Percentiles rank a stretch among this genome's conserved stretches.
These are phyloP conservation scores for Tamandua tetradactyla DNA, from an alignment of 2,797 vertebrate genomes.

Conservation along the genomic window DNA sequence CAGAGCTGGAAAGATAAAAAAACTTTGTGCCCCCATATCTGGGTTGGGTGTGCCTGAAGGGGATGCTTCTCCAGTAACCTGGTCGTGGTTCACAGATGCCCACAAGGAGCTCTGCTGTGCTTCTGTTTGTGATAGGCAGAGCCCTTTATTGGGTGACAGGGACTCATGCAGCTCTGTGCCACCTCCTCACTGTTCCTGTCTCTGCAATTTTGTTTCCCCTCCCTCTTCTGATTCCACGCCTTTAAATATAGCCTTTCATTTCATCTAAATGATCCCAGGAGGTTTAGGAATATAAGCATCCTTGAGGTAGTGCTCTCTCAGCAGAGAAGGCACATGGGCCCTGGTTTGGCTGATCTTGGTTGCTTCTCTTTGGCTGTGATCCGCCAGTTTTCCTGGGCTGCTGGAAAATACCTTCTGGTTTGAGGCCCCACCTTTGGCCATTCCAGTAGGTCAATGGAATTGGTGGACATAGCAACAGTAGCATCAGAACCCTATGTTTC, in stretches of 20 bases:
- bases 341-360: neutral
- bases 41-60: neutral
- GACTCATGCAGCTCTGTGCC: neutral
- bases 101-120: no score
- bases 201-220: neutral
- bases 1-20: neutral
- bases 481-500: neutral
- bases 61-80: neutral
- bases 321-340: neutral
- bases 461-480: no score
- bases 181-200: neutral
- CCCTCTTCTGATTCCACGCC: neutral
- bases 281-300: neutral
- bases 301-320: neutral
- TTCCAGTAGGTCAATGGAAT: neutral
- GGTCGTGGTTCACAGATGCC: neutral
- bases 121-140: neutral
- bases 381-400: neutral
- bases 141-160: neutral
- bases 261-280: neutral
- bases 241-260: neutral
- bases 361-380: neutral
- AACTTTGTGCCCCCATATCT: neutral
- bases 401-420: neutral
- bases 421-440: neutral